Conservation (phyloP, 2,797 vertebrate genomes). For the Etheostoma perlongum region DNA sequence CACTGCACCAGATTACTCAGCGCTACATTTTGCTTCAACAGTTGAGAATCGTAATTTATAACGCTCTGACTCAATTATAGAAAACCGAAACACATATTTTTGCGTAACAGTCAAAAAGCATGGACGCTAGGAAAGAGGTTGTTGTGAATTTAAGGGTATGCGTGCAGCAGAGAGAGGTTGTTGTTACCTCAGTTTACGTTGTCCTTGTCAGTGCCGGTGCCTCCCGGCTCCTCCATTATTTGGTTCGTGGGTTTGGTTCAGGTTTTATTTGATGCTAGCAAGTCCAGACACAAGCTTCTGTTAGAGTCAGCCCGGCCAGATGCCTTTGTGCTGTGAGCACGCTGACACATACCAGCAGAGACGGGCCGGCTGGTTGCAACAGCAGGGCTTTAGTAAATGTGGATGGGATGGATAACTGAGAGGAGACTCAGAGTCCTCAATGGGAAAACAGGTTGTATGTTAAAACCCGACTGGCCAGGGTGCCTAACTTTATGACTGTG, state of each 20-base stretch:
- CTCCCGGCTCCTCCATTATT: slow-evolving; percentile 67
- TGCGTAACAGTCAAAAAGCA: slow-evolving; percentile 64
- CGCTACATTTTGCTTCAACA: slow-evolving; percentile 70
- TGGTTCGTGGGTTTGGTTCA: slow-evolving; percentile 67
- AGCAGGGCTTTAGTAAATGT: slow-evolving; percentile 64
- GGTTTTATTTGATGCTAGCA: slow-evolving; percentile 76
- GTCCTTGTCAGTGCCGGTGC: slow-evolving; percentile 70
- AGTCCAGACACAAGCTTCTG: slow-evolving; percentile 75
- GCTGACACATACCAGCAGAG: slow-evolving; percentile 75
- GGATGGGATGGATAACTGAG: slow-evolving; percentile 63
- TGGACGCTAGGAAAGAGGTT: slow-evolving; percentile 28
- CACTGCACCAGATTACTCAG: slow-evolving; percentile 84
- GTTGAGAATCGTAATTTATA: slow-evolving; percentile 79
- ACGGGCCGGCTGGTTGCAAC: slow-evolving; percentile 69
- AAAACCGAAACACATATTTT: slow-evolving; percentile 68
- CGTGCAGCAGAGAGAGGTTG: slow-evolving; percentile 48
- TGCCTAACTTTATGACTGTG: slow-evolving; percentile 9
- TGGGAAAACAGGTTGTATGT: slow-evolving; percentile 27
- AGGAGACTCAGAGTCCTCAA: slow-evolving; percentile 27
- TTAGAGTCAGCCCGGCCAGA: slow-evolving; percentile 75
- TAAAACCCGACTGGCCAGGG: slow-evolving; percentile 23
- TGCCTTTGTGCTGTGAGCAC: slow-evolving; percentile 69
- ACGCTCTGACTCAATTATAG: slow-evolving; percentile 71
- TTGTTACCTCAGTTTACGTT: slow-evolving; percentile 63
- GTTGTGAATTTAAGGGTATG: slow-evolving; percentile 55